Conservation (phyloP, 2,113 vertebrate species). For the Pteropus alecto region DNA sequence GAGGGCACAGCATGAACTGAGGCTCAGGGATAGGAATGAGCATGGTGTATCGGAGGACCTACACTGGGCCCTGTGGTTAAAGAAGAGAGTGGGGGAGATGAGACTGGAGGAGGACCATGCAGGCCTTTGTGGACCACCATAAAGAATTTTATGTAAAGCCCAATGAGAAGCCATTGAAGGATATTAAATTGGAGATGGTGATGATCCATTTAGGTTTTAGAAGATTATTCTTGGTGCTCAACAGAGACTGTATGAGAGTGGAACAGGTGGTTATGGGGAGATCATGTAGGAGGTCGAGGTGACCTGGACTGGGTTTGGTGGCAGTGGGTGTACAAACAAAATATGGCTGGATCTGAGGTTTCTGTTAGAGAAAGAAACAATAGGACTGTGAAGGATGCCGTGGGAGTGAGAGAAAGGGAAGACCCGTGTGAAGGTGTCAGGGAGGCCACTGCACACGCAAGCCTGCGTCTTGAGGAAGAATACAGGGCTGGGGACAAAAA, state of each 20-base stretch:
- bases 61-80: not conserved
- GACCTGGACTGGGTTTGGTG: not conserved
- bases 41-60: no score
- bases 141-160: not conserved
- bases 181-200: not conserved
- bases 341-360: not conserved
- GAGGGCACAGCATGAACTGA: not conserved
- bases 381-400: not conserved
- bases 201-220: not conserved
- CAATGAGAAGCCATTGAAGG: not conserved
- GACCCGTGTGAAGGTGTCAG: rapidly evolving
- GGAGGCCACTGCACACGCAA: not conserved
- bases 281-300: not conserved
- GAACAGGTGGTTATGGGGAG: not conserved
- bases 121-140: not conserved
- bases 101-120: not conserved
- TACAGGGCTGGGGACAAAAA: no score
- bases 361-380: not conserved
- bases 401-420: not conserved
- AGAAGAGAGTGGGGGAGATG: not conserved
- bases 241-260: not conserved
- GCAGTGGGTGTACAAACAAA: not conserved
- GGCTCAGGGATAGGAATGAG: not conserved
- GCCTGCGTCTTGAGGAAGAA: not conserved
- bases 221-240: not conserved